These are phyloP conservation scores for Geotrypetes seraphini DNA, from an alignment of 2,797 vertebrate genomes.

Conservation along the genomic window DNA sequence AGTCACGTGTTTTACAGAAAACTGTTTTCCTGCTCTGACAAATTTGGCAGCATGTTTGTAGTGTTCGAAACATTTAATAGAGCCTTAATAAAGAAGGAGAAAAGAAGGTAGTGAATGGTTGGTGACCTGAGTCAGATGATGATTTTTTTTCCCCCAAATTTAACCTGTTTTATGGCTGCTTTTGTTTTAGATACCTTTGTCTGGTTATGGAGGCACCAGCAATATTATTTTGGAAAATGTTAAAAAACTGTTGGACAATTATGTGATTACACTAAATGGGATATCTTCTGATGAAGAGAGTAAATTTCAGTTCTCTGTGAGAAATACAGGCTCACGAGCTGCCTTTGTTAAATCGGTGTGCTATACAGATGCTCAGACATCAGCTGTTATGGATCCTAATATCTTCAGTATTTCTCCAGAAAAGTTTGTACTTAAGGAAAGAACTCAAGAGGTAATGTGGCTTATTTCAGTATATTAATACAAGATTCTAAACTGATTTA, in stretches of 20 bases:
- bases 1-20: too few species aligned
- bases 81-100: too few species aligned
- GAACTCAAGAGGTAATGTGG: conserved; percentile 77
- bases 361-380: conserved; percentile 61
- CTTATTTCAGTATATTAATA: background rate
- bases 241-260: conserved; percentile 74
- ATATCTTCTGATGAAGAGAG: conserved; percentile 52
- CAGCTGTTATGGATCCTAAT: conserved; percentile 54
- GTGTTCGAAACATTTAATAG: too few species aligned
- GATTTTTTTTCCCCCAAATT: too few species aligned
- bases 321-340: conserved; percentile 83
- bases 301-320: conserved; percentile 65
- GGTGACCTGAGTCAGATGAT: too few species aligned
- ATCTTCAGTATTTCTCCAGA: conserved; percentile 72
- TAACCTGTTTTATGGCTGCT: background rate
- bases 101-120: too few species aligned
- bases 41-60: too few species aligned
- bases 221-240: conserved; percentile 84
- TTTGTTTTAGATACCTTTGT: conserved; percentile 76
- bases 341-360: conserved; percentile 79
- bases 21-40: too few species aligned
- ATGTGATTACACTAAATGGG: conserved; percentile 57
- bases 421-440: conserved; percentile 85
- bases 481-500: background rate
- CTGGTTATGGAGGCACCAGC: conserved; percentile 89